Evolutionary conservation across 2,113 vertebrate species (phyloP).

Genomic region (Vulpes ferrilata): DNA sequence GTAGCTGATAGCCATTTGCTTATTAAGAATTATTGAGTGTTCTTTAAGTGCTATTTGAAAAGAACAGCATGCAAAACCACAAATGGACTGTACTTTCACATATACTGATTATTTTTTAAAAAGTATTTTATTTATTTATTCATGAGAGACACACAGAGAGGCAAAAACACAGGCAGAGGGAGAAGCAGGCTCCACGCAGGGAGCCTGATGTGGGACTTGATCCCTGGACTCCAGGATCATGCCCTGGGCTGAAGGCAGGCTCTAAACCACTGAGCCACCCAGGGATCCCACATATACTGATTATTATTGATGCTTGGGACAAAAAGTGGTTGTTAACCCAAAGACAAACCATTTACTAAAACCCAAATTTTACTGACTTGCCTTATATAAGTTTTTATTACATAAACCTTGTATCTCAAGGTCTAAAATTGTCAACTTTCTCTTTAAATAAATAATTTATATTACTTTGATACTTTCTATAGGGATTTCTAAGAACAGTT

Average conservation of each 20-base stretch:
- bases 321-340: not conserved
- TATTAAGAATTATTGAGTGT: not conserved
- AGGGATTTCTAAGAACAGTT: not conserved
- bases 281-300: not conserved
- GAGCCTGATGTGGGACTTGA: no score
- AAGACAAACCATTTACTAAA: not conserved
- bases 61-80: not conserved
- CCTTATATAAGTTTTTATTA: not conserved
- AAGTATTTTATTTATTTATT: no score
- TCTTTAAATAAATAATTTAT: slow-evolving; percentile 18
- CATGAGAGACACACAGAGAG: no score
- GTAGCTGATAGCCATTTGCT: not conserved
- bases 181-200: no score
- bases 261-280: no score
- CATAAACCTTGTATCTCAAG: not conserved
- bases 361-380: not conserved
- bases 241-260: no score
- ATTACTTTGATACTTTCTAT: not conserved
- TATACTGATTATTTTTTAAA: not conserved
- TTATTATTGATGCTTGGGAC: not conserved
- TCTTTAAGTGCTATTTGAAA: not conserved
- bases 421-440: not conserved
- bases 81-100: not conserved
- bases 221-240: no score
- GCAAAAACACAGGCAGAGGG: no score